Evolutionary conservation across 2,113 vertebrate species (phyloP).

Genomic region (Scomber scombrus): DNA sequence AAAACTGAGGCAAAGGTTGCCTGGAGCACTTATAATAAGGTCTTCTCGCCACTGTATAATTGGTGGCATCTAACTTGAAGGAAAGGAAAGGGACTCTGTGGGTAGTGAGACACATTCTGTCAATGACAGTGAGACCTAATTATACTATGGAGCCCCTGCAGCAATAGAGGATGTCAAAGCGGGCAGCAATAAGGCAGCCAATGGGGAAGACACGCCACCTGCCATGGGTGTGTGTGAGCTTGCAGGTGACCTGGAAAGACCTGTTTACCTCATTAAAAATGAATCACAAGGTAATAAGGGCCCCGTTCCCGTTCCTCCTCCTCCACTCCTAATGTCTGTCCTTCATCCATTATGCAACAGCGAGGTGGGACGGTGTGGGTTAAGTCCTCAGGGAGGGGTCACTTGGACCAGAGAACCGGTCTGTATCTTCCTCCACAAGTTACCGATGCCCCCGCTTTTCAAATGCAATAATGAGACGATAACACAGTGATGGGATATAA

Average conservation of each 20-base stretch:
- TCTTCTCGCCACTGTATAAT: constrained; percentile 74
- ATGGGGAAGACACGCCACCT: constrained; percentile 71
- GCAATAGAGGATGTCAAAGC: constrained; percentile 76
- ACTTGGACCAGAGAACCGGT: constrained; percentile 61
- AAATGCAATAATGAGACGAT: constrained; percentile 67
- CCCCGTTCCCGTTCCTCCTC: constrained; percentile 32
- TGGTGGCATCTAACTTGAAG: constrained; percentile 77
- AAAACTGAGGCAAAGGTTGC: constrained; percentile 63
- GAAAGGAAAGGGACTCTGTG: constrained; percentile 64
- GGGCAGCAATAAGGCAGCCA: constrained; percentile 73
- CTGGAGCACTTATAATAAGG: constrained; percentile 68
- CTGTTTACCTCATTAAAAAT: constrained; percentile 87
- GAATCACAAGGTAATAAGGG: constrained; percentile 84
- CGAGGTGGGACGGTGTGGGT: constrained; percentile 64
- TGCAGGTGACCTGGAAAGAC: constrained; percentile 83
- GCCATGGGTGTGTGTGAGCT: constrained; percentile 54
- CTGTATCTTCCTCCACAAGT: constrained; percentile 30
- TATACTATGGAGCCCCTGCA: constrained; percentile 77
- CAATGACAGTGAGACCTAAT: constrained; percentile 83
- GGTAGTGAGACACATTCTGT: constrained; percentile 75
- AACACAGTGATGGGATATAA: constrained; percentile 57
- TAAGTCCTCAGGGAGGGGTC: constrained; percentile 80
- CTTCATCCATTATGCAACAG: constrained; percentile 85
- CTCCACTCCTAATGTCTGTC: constrained; percentile 66
- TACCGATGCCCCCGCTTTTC: constrained; percentile 34